These are phyloP conservation scores for Torymus texanus DNA, from an alignment of 2,888 invertebrate genomes.

Conservation along the genomic window DNA sequence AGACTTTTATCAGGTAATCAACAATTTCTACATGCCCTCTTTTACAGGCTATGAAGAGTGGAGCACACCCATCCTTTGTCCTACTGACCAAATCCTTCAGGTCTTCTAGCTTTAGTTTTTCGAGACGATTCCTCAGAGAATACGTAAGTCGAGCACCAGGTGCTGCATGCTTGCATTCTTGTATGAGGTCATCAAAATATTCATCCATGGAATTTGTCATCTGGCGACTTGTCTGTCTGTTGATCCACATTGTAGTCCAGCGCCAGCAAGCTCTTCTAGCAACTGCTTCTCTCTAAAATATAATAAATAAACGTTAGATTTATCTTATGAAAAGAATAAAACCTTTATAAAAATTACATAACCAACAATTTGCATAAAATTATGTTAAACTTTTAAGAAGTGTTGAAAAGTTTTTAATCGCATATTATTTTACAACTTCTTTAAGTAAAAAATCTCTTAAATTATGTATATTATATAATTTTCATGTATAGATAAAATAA, in stretches of 20 bases:
- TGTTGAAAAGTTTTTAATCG: too few relatives aligned
- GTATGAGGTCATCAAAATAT: slow-evolving; percentile 80
- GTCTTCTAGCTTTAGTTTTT: slow-evolving; percentile 78
- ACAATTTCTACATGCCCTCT: slow-evolving; percentile 89
- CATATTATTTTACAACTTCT: too few relatives aligned
- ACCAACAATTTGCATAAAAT: too few relatives aligned
- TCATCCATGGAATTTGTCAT: slow-evolving; percentile 71
- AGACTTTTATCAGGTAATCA: slow-evolving; percentile 88
- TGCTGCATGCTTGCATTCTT: slow-evolving; percentile 81
- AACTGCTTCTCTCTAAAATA: slow-evolving; percentile 50
- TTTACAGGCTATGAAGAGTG: slow-evolving; percentile 87
- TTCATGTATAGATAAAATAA: too few relatives aligned
- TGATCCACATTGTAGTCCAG: slow-evolving; percentile 62
- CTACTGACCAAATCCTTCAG: slow-evolving; percentile 83
- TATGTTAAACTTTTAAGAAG: too few relatives aligned
- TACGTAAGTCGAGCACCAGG: slow-evolving; percentile 83
- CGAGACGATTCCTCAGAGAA: slow-evolving; percentile 77
- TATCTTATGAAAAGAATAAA: too few relatives aligned
- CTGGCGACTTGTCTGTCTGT: slow-evolving; percentile 27
- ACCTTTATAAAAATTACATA: too few relatives aligned
- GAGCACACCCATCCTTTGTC: slow-evolving; percentile 86
- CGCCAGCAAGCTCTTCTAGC: slow-evolving; percentile 48
- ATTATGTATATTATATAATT: too few relatives aligned
- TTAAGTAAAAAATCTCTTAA: too few relatives aligned
- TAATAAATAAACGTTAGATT: neutral